Conservation (phyloP, 2,797 vertebrate species). For the Pipistrellus nathusii region DNA sequence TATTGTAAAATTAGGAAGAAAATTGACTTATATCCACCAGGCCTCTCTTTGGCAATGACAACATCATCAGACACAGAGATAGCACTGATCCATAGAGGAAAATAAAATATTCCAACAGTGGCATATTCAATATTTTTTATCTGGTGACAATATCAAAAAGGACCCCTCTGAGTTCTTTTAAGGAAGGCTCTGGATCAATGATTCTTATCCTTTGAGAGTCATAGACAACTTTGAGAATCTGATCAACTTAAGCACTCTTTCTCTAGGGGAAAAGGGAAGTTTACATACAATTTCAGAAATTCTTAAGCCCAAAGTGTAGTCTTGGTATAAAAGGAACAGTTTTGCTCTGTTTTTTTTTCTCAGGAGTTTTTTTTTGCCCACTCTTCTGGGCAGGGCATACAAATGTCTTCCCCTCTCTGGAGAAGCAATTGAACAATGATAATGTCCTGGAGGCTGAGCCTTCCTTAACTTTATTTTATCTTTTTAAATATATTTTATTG, state of each 20-base stretch:
- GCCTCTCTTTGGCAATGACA: conserved; percentile 27
- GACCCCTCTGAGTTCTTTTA: background rate
- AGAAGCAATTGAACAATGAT: background rate
- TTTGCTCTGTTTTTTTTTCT: background rate
- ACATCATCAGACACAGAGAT: background rate
- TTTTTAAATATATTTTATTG: no score
- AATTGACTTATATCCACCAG: background rate
- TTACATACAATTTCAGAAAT: conserved; percentile 45
- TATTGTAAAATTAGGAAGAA: conserved; percentile 22
- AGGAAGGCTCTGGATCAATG: background rate
- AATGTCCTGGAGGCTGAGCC: background rate
- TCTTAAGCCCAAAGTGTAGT: conserved; percentile 13
- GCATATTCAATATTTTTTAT: background rate
- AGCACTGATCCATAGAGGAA: background rate
- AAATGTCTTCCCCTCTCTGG: background rate
- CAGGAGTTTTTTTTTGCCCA: background rate
- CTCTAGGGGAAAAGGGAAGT: background rate
- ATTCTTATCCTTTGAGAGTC: background rate
- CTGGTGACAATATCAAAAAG: conserved; percentile 21
- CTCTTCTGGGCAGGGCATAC: background rate
- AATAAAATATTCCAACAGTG: background rate
- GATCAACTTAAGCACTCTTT: conserved; percentile 40
- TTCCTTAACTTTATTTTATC: background rate
- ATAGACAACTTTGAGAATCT: conserved; percentile 44
- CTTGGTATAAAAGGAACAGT: conserved; percentile 1